Evolutionary conservation across 35 echinoderm and acorn worm genomes (phyloP), one percentile per base, ranked within the genome.

Genomic region (Antedon bifida): DNA sequence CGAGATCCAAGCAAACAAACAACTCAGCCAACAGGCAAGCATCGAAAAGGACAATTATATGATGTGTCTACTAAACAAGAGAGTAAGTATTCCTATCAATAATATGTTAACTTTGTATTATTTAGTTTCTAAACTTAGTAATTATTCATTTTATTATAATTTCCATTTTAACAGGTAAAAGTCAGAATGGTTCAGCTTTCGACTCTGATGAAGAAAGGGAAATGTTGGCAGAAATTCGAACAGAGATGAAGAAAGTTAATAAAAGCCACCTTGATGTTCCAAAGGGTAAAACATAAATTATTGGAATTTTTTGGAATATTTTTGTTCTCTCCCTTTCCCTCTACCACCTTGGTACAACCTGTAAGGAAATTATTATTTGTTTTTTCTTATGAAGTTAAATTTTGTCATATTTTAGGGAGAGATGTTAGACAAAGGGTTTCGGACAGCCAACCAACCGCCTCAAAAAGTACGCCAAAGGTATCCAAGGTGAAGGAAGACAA

Each of bases 121-220:
- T n/a, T n/a, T n/a, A n/a, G n/a, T n/a, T n/a, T n/a, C n/a, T n/a
- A n/a, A n/a, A n/a, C n/a, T n/a, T n/a, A n/a, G n/a, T n/a, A n/a
- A n/a, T n/a, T n/a, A n/a, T n/a, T n/a, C n/a, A n/a, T n/a, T n/a
- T n/a, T n/a, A n/a, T n/a, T n/a, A n/a, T n/a, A n/a, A 64, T 12
- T 64, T 64, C 26, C 19, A 64, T 64, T 64, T 64, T 21, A 64
- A 16, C 19, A 64, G 51, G 51, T 64, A 64, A 8, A 64, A 64
- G 26, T 64, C 51, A 64, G 51, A 7, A 83, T 30, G 29, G 28
- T 78, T 29, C 28, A 8, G 77, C 81, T 11, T 87, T 74, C 45
- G 86, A 87, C 36, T 87, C 86, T 30, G 86, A 87, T 36, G 86
- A 87, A 31, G 78, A 87, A 34, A 34, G 44, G 32, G 35, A 82